Evolutionary conservation across 2,113 vertebrate genomes (phyloP).

Genomic region (Solenodon paradoxus): DNA sequence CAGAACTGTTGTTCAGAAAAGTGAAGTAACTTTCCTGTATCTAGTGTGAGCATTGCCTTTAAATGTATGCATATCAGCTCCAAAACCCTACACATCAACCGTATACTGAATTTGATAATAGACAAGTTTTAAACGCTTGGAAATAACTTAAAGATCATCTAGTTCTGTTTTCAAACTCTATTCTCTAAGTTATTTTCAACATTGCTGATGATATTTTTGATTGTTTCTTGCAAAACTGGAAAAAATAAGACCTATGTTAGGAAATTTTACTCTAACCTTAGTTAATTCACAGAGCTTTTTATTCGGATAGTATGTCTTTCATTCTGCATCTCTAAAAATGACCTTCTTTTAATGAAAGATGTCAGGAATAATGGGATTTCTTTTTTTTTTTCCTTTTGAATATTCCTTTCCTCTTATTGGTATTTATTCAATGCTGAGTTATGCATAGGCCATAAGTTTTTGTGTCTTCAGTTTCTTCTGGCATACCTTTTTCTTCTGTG

Average conservation of each 20-base stretch:
- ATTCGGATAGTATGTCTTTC: neutral
- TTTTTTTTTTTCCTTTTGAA: too few species aligned
- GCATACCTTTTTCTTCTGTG: too few species aligned
- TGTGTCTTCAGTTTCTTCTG: too few species aligned
- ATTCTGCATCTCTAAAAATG: neutral
- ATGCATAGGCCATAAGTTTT: too few species aligned
- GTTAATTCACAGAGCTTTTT: neutral
- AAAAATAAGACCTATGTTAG: neutral
- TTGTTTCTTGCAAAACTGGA: constrained; percentile 40
- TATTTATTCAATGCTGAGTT: too few species aligned
- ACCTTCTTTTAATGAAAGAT: neutral
- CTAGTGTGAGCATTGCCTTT: neutral
- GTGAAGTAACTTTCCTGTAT: neutral
- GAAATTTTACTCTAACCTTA: neutral
- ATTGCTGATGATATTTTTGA: constrained; percentile 16
- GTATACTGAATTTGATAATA: neutral
- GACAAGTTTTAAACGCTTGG: neutral
- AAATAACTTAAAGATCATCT: neutral
- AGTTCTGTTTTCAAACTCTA: neutral
- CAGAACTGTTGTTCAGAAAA: neutral
- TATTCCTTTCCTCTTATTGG: too few species aligned
- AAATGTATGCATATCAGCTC: neutral
- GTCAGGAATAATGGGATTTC: neutral
- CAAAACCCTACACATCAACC: neutral
- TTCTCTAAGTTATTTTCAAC: neutral